Base-by-base conservation (phyloP, 2,113 vertebrate genomes). In the Pterocles burchelli region DNA sequence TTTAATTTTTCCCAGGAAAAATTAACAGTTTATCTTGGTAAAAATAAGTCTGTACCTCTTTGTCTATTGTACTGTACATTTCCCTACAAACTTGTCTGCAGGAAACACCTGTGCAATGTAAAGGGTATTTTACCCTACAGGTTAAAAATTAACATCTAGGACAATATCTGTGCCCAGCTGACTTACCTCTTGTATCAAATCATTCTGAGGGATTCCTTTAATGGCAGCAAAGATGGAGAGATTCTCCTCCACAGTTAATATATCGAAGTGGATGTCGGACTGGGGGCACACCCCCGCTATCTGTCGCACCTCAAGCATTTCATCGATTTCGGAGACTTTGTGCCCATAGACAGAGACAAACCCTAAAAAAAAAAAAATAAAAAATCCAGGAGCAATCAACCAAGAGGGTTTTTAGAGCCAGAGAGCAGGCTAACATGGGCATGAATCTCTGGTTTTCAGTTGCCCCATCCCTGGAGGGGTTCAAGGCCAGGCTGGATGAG, bases 211-310 rank as follows among this genome's bases (percentile, higher is more conserved):
- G 93, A 99, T 99, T 66, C 99, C 99, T 97, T 99, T 99, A 87
- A 99, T 98, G 54, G 99, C 98, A 31, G 99, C 99, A 34, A 99
- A 99, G 62, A 99, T 99, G 92, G 98, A 98, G 61, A 99, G 98
- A 94, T 99, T 99, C 92, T 99, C 99, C 97, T 99, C 99, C 90
- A 99, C 99, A 0, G 99, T 99, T 9, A 99, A 71, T 28, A 99
- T 99, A 48, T 99, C 99, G 3, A 99, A 99, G 96, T 99, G 98
- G 77, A 99, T 99, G 98, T 99, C 99, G 22, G 99, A 97, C 97
- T 99, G 99, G 31, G 99, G 99, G 78, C 99, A 99, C 84, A 99
- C 98, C 13, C 99, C 99, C 33, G 99, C 98, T 81, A 99, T 98
- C 95, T 98, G 99, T 95, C 99, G 98, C 97, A 99, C 99, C 89